These are phyloP conservation scores for Colinus virginianus DNA, from an alignment of 2,113 vertebrate genomes.

Conservation along the genomic window DNA sequence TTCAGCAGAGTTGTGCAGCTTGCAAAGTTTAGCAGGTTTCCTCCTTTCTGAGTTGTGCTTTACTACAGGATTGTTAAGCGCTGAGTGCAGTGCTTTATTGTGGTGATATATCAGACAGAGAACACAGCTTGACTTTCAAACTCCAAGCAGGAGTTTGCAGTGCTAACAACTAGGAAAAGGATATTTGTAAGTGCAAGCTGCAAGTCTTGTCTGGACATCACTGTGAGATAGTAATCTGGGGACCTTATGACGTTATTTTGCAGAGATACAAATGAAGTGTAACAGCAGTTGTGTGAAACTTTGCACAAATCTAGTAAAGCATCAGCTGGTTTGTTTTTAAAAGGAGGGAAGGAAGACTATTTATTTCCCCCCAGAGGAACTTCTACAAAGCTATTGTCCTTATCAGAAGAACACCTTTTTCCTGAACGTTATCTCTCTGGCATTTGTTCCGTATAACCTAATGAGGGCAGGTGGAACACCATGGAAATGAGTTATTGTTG, in stretches of 20 bases:
- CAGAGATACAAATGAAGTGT: not conserved
- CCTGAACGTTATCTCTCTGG: conserved; percentile 64
- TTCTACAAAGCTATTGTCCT: conserved; percentile 57
- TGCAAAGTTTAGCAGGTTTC: not conserved
- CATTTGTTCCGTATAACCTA: conserved; percentile 59
- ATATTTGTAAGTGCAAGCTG: conserved; percentile 3
- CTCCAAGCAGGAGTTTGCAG: not conserved
- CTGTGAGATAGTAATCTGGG: conserved; percentile 33
- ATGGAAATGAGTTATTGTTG: conserved; percentile 60
- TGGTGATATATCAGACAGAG: not conserved
- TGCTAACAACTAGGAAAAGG: not conserved
- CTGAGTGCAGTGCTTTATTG: not conserved
- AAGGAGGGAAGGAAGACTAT: conserved; percentile 65
- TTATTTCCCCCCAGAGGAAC: conserved; percentile 59
- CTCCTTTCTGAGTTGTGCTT: not conserved
- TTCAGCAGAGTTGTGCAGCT: not conserved
- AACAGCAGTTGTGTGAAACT: conserved; percentile 15
- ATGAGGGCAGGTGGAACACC: conserved; percentile 58
- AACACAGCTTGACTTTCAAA: conserved; percentile 38
- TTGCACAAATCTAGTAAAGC: conserved; percentile 42
- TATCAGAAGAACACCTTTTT: conserved; percentile 72
- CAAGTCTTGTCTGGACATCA: conserved; percentile 31
- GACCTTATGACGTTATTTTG: not conserved
- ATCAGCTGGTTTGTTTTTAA: conserved; percentile 58
- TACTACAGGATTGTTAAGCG: not conserved